Evolutionary conservation across 2,797 vertebrate genomes (phyloP).

Genomic region (Anas acuta): DNA sequence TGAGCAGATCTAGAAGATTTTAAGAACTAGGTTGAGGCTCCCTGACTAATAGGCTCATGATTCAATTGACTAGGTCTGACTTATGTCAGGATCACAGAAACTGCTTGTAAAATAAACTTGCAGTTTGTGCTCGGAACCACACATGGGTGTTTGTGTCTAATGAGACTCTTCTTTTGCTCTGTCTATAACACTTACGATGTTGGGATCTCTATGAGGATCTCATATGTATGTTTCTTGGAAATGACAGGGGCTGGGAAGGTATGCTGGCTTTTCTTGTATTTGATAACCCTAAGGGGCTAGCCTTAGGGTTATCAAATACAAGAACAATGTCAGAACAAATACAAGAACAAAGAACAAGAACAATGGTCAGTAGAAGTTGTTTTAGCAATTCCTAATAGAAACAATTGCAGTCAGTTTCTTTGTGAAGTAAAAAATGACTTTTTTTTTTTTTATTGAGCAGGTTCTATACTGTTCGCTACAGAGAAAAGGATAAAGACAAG

Average conservation of each 20-base stretch:
- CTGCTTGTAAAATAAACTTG: neutral
- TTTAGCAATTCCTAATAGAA: neutral
- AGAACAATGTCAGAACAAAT: no score
- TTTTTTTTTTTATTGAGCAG: slow-evolving; percentile 66
- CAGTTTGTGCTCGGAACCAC: neutral
- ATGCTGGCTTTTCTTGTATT: neutral
- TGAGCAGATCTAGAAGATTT: neutral
- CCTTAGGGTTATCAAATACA: no score
- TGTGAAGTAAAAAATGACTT: neutral
- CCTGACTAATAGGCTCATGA: neutral
- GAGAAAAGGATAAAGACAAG: slow-evolving; percentile 88
- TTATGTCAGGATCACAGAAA: neutral
- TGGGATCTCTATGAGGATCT: neutral
- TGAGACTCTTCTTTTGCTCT: neutral
- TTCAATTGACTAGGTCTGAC: neutral
- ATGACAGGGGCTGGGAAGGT: neutral
- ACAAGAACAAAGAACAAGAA: neutral
- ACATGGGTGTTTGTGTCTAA: neutral
- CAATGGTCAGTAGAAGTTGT: neutral
- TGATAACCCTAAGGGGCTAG: neutral
- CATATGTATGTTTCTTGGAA: neutral
- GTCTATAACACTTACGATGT: neutral
- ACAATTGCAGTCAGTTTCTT: neutral
- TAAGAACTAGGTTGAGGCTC: neutral
- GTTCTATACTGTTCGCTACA: slow-evolving; percentile 94